Conservation (phyloP, 2,888 invertebrate genomes). For the Thecocarcelia acutangulata region DNA sequence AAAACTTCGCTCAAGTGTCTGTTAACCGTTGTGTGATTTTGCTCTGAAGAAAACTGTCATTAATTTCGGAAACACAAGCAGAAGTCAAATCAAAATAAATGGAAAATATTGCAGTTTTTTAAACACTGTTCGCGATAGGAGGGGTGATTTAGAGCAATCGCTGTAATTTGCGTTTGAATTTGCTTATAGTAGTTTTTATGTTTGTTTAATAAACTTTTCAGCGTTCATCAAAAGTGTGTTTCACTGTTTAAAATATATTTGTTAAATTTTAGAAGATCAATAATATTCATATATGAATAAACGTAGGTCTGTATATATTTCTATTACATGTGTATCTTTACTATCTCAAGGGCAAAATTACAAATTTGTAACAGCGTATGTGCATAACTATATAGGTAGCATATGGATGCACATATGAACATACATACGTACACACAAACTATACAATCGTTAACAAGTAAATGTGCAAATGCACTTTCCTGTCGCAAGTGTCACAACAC, state of each 20-base stretch:
- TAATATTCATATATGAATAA: conserved; percentile 6
- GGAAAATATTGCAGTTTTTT: no score
- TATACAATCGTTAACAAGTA: not conserved
- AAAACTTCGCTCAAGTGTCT: no score
- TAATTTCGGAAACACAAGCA: no score
- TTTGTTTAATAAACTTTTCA: no score
- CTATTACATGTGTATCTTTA: conserved; percentile 40
- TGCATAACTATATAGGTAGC: no score
- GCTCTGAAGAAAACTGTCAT: no score
- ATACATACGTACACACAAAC: not conserved
- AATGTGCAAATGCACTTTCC: conserved; percentile 29
- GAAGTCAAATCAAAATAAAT: no score
- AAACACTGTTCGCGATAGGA: no score
- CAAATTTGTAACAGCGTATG: not conserved
- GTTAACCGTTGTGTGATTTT: no score
- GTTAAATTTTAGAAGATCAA: conserved; percentile 35
- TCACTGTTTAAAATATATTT: conserved; percentile 24
- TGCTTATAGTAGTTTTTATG: no score
- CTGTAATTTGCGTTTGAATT: no score
- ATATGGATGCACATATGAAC: not conserved
- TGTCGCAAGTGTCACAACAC: conserved; percentile 14
- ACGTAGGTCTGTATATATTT: not conserved
- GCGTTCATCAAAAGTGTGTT: conserved; percentile 6
- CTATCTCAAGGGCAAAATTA: conserved; percentile 64
- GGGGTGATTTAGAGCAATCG: no score